These are phyloP conservation scores for Trissolcus japonicus DNA, from an alignment of 2,888 invertebrate genomes.

Conservation along the genomic window DNA sequence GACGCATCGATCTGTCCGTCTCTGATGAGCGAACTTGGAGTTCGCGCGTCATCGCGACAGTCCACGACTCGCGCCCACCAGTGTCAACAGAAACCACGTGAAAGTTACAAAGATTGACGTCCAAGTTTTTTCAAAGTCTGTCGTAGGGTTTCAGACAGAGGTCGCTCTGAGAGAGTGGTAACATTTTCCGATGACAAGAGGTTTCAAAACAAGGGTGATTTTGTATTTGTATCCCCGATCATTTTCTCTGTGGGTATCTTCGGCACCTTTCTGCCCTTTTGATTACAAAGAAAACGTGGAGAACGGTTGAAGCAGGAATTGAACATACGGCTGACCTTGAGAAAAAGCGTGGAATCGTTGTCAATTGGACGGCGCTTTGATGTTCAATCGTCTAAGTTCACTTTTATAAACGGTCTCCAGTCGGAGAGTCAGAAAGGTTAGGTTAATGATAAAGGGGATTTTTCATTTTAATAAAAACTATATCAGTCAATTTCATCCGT, in stretches of 20 bases:
- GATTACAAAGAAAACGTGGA: no score
- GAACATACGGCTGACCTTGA: slow-evolving; percentile 1
- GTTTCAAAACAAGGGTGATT: background rate
- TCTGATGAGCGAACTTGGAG: slow-evolving; percentile 11
- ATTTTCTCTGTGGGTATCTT: no score
- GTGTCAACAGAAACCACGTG: slow-evolving; percentile 15
- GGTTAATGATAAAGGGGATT: no score
- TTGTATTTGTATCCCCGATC: no score
- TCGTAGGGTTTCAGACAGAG: background rate
- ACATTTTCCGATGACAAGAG: background rate
- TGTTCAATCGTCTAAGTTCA: background rate
- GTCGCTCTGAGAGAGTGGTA: background rate
- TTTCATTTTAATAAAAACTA: no score
- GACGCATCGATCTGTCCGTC: slow-evolving; percentile 37
- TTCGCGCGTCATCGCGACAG: slow-evolving; percentile 6
- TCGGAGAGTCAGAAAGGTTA: no score
- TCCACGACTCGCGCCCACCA: background rate
- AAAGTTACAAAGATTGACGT: slow-evolving; percentile 18
- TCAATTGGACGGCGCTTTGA: background rate
- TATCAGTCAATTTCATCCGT: no score
- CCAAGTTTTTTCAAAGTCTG: background rate
- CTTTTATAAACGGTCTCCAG: background rate
- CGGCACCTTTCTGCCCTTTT: no score
- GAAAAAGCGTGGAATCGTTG: background rate
- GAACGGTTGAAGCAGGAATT: no score